Percentiles rank a stretch among this genome's conserved stretches.
Evolutionary conservation across 2,888 invertebrate species (phyloP).

Genomic region (Hoplodrina blanda): DNA sequence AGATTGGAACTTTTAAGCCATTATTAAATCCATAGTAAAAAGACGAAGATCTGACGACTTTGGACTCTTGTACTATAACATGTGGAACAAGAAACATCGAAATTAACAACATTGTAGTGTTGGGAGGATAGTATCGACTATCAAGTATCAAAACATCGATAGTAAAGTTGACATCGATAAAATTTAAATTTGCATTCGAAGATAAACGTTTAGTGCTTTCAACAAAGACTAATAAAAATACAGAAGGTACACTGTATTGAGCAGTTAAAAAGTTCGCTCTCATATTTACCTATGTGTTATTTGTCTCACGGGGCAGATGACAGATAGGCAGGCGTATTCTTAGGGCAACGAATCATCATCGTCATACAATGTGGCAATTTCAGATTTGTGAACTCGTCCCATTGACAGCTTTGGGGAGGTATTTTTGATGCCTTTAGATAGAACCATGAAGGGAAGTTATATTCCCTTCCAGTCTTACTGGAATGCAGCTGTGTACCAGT

Average conservation of each 20-base stretch:
- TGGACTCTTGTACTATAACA: not conserved
- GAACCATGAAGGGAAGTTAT: too few relatives aligned
- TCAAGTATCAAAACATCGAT: constrained; percentile 19
- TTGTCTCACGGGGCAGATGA: not conserved
- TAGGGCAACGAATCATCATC: too few relatives aligned
- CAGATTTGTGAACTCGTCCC: too few relatives aligned
- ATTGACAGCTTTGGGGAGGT: too few relatives aligned
- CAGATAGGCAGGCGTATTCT: too few relatives aligned
- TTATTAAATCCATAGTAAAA: too few relatives aligned
- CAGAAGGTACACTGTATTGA: not conserved
- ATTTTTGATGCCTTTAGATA: too few relatives aligned
- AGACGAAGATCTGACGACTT: too few relatives aligned
- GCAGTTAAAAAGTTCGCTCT: not conserved
- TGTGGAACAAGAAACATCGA: constrained; percentile 9
- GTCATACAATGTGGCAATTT: too few relatives aligned
- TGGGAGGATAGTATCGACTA: constrained; percentile 18
- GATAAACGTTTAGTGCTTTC: constrained; percentile 41
- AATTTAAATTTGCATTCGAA: constrained; percentile 43
- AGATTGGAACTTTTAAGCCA: too few relatives aligned
- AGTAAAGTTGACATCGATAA: constrained; percentile 36
- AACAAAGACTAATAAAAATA: constrained; percentile 12
- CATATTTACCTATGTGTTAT: not conserved
- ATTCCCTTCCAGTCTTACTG: too few relatives aligned
- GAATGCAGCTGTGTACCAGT: too few relatives aligned
- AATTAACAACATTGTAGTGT: constrained; percentile 23